phyloP scores from a whole-genome alignment of 2,888 invertebrate species.

The Yponomeuta evonymella region DNA sequence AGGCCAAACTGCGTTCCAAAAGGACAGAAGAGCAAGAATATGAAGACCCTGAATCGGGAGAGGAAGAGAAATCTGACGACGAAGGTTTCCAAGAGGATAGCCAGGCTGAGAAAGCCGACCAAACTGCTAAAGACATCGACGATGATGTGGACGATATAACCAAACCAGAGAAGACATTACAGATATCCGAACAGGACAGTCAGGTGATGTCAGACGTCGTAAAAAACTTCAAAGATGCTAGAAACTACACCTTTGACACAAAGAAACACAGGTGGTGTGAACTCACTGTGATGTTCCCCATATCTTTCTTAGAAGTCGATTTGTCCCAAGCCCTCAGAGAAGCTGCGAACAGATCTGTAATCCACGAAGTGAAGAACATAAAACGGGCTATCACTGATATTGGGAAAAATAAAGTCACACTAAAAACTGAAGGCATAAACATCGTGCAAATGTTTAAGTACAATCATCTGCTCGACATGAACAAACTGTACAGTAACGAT shows the following conservation, averaged over 20 bases:
- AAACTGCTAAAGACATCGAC: slow-evolving; percentile 41
- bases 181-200: slow-evolving; percentile 38
- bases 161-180: slow-evolving; percentile 36
- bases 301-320: slow-evolving; percentile 76
- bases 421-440: slow-evolving; percentile 98
- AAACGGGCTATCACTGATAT: slow-evolving; percentile 89
- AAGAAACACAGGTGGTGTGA: slow-evolving; percentile 89
- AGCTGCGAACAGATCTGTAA: slow-evolving; percentile 81
- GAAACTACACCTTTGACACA: slow-evolving; percentile 85
- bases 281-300: slow-evolving; percentile 82
- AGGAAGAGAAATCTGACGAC: slow-evolving; percentile 68
- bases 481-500: slow-evolving; percentile 93
- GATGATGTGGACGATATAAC: slow-evolving; percentile 35
- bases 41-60: slow-evolving; percentile 79
- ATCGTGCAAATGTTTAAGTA: slow-evolving; percentile 93
- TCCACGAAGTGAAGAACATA: slow-evolving; percentile 88
- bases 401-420: slow-evolving; percentile 77
- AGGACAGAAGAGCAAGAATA: slow-evolving; percentile 80
- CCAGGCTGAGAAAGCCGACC: slow-evolving; percentile 22
- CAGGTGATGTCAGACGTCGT: slow-evolving; percentile 59
- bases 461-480: slow-evolving; percentile 84
- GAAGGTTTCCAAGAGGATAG: slow-evolving; percentile 52
- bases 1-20: slow-evolving; percentile 72
- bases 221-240: slow-evolving; percentile 55
- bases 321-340: slow-evolving; percentile 84